Percentiles rank a stretch among this genome's conserved stretches.
Conservation (phyloP, 2,888 invertebrate species). For the Petrophora chlorosata region DNA sequence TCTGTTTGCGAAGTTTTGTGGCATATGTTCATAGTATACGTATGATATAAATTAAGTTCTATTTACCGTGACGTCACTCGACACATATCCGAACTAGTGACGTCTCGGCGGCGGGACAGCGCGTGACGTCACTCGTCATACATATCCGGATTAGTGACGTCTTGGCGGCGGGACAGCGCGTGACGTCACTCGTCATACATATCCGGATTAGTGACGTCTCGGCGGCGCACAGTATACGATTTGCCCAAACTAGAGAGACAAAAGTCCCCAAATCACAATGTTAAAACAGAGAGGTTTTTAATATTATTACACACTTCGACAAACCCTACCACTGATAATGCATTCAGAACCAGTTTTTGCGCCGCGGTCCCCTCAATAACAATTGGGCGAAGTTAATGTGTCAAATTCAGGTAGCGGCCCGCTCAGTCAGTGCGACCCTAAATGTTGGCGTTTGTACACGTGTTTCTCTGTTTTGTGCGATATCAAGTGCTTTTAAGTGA, state of each 20-base stretch:
- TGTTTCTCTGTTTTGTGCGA: neutral
- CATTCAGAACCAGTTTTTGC: neutral
- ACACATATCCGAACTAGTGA: no score
- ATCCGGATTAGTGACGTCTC: no score
- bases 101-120: slow-evolving; percentile 87
- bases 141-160: no score
- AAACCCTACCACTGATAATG: neutral
- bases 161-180: slow-evolving; percentile 86
- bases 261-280: no score
- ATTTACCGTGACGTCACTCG: no score
- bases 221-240: neutral
- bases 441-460: neutral
- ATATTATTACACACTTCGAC: neutral
- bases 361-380: neutral
- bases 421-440: neutral
- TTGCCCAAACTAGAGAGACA: neutral
- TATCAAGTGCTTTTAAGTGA: neutral
- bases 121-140: slow-evolving; percentile 67
- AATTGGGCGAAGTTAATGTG: neutral
- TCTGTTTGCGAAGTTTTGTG: no score
- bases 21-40: no score
- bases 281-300: no score
- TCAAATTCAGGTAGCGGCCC: neutral
- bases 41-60: no score
- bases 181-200: no score